Conservation (phyloP, 2,113 vertebrate genomes). For the Menidia beryllina region DNA sequence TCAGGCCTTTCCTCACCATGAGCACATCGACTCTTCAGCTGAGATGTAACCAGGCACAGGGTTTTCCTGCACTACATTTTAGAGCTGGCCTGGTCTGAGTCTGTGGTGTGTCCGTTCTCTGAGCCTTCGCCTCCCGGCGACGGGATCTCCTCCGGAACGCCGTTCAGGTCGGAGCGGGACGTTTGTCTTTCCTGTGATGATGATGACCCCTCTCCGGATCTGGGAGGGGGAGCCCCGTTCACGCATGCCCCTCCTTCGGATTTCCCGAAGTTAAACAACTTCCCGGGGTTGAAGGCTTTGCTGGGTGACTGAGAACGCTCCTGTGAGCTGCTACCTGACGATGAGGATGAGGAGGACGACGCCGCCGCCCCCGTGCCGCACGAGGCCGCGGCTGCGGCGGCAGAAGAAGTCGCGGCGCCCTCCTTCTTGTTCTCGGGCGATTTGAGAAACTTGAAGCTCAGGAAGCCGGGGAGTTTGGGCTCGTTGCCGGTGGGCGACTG, state of each 20-base stretch:
- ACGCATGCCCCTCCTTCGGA: slow-evolving; percentile 84
- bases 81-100: slow-evolving; percentile 71
- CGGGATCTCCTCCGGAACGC: slow-evolving; percentile 83
- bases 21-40: slow-evolving; percentile 42
- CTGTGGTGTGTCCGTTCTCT: slow-evolving; percentile 76
- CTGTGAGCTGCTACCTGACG: slow-evolving; percentile 74
- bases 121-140: slow-evolving; percentile 74
- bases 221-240: slow-evolving; percentile 82
- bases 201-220: slow-evolving; percentile 65
- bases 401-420: slow-evolving; percentile 22
- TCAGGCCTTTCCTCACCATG: slow-evolving; percentile 56
- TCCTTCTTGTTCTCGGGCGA: slow-evolving; percentile 92
- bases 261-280: slow-evolving; percentile 94
- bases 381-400: slow-evolving; percentile 32
- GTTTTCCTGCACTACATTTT: slow-evolving; percentile 69
- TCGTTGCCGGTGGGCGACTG: slow-evolving; percentile 90
- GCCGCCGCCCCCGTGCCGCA: not conserved
- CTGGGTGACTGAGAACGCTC: slow-evolving; percentile 94
- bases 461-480: slow-evolving; percentile 93
- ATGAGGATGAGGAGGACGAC: slow-evolving; percentile 56
- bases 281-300: slow-evolving; percentile 93
- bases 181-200: slow-evolving; percentile 70
- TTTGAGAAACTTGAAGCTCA: slow-evolving; percentile 97
- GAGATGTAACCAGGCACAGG: slow-evolving; percentile 29
- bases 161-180: slow-evolving; percentile 85